Evolutionary conservation across 2,888 invertebrate genomes (phyloP).

Genomic region (Luperina nickerlii): DNA sequence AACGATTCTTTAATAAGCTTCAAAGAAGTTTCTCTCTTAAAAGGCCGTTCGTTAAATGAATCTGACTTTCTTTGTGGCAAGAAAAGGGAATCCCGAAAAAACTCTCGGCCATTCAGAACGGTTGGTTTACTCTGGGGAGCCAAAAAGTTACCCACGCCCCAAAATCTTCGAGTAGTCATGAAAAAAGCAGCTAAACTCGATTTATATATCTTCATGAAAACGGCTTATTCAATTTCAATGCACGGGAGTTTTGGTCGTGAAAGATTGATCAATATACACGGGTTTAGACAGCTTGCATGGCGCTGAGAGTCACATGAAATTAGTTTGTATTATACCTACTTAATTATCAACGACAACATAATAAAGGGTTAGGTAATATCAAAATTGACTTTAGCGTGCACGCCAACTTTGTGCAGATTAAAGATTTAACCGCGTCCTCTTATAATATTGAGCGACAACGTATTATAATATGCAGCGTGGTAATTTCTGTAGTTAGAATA

Average conservation of each 20-base stretch:
- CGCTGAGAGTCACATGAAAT: slow-evolving; percentile 17
- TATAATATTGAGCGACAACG: slow-evolving; percentile 23
- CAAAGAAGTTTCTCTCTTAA: slow-evolving; percentile 83
- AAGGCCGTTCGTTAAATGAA: slow-evolving; percentile 84
- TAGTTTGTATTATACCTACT: slow-evolving; percentile 40
- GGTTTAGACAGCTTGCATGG: slow-evolving; percentile 31
- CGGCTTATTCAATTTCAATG: slow-evolving; percentile 61
- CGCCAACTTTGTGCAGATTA: slow-evolving; percentile 32
- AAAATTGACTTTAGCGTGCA: slow-evolving; percentile 36
- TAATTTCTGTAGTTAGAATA: not conserved
- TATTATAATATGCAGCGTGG: not conserved
- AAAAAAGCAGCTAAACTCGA: slow-evolving; percentile 78
- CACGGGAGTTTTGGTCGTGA: slow-evolving; percentile 40
- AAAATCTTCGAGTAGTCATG: slow-evolving; percentile 74
- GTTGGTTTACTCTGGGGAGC: slow-evolving; percentile 81
- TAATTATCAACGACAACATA: slow-evolving; percentile 46
- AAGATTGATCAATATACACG: slow-evolving; percentile 25
- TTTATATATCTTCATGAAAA: slow-evolving; percentile 68
- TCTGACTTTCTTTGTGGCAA: slow-evolving; percentile 84
- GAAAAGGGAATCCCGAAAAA: slow-evolving; percentile 82
- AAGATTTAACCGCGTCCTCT: slow-evolving; percentile 33
- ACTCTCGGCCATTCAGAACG: slow-evolving; percentile 82
- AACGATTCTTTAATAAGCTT: slow-evolving; percentile 85
- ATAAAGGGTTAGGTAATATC: slow-evolving; percentile 40
- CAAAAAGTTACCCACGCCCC: slow-evolving; percentile 80